These are phyloP conservation scores for Syrista parreyssii DNA, from an alignment of 2,888 invertebrate species.

Conservation along the genomic window DNA sequence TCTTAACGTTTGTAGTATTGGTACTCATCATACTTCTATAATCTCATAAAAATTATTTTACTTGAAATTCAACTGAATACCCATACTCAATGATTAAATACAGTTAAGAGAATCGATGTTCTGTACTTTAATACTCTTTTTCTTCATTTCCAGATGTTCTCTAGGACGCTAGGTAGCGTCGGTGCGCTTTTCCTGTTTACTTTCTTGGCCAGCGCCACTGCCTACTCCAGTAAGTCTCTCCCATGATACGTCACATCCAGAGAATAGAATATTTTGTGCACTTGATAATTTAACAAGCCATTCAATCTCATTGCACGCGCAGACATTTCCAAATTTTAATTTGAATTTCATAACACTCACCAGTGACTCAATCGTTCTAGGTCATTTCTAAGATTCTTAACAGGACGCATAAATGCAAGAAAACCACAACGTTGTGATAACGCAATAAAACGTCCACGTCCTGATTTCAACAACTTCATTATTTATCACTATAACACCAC, in stretches of 20 bases:
- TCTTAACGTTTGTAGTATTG: background rate
- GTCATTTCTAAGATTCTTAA: background rate
- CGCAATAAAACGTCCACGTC: background rate
- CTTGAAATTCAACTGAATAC: background rate
- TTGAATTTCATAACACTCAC: background rate
- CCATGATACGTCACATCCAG: background rate
- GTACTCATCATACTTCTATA: background rate
- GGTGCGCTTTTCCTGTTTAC: constrained; percentile 29
- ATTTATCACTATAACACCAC: background rate
- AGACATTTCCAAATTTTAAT: background rate
- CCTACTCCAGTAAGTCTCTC: constrained; percentile 46
- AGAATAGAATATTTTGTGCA: background rate
- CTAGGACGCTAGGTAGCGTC: constrained; percentile 20
- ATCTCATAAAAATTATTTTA: background rate
- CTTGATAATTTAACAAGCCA: background rate
- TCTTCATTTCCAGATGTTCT: constrained; percentile 7
- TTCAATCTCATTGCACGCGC: background rate
- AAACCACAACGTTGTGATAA: background rate
- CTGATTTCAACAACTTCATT: background rate
- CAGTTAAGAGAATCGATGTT: background rate
- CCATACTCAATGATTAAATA: background rate
- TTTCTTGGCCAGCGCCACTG: constrained; percentile 32
- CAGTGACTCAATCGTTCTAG: background rate
- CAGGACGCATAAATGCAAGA: background rate
- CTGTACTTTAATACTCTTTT: background rate